Percentiles rank a stretch among this genome's conserved stretches.
These are phyloP conservation scores for Tringa solitaria DNA, from an alignment of 2,113 vertebrate species.

Conservation along the genomic window DNA sequence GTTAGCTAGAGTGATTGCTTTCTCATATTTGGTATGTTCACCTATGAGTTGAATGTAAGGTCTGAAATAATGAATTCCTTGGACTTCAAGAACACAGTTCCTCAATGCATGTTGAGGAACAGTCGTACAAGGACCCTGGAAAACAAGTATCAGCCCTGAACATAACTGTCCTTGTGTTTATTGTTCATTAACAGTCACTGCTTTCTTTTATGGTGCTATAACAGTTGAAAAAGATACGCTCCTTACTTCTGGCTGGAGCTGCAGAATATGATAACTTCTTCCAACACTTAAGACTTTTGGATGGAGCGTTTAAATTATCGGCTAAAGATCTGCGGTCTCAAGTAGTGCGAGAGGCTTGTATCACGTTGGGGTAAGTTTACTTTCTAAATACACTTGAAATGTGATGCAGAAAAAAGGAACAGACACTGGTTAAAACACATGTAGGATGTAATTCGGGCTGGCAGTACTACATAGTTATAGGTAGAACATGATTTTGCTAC, in stretches of 20 bases:
- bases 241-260: slow-evolving; percentile 90
- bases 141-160: neutral
- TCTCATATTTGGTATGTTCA: neutral
- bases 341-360: slow-evolving; percentile 96
- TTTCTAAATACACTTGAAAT: neutral
- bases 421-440: neutral
- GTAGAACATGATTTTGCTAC: neutral
- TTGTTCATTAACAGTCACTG: neutral
- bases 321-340: slow-evolving; percentile 96
- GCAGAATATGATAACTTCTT: slow-evolving; percentile 90
- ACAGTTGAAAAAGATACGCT: slow-evolving; percentile 95
- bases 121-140: neutral
- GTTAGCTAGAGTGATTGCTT: neutral
- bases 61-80: neutral
- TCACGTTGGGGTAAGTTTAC: slow-evolving; percentile 88
- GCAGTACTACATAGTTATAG: neutral
- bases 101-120: neutral
- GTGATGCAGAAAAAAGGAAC: neutral
- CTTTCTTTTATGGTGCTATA: neutral
- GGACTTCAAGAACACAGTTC: neutral
- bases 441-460: neutral
- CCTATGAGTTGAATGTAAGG: neutral
- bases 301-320: slow-evolving; percentile 91
- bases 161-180: neutral
- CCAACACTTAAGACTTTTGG: slow-evolving; percentile 92